Percentiles rank a stretch among this genome's conserved stretches.
phyloP scores from a whole-genome alignment of 2,797 vertebrate species.

The Iguana delicatissima region DNA sequence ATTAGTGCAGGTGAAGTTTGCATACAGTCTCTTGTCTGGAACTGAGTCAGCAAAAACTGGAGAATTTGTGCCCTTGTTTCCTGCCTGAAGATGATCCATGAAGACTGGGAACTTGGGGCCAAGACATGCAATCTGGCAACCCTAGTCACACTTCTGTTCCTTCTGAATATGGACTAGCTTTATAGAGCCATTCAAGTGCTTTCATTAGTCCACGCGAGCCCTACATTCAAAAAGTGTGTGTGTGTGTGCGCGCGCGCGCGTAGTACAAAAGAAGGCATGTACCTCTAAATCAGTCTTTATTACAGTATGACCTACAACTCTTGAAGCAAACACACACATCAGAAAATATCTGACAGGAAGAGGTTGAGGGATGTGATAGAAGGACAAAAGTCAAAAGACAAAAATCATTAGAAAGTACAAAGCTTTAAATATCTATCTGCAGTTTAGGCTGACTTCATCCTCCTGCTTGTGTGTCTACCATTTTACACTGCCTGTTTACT shows the following conservation, averaged over 20 bases:
- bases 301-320: neutral
- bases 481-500: conserved; percentile 54
- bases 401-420: conserved; percentile 5
- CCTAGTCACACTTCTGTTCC: neutral
- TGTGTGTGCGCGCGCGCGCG: too few relatives aligned
- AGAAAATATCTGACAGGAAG: neutral
- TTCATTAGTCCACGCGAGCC: neutral
- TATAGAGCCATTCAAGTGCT: neutral
- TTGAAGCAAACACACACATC: neutral
- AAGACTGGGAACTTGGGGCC: neutral
- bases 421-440: conserved; percentile 2
- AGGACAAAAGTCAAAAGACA: neutral
- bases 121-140: too few relatives aligned
- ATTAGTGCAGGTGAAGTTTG: too few relatives aligned
- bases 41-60: neutral
- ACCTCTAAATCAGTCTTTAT: neutral
- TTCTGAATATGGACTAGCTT: neutral
- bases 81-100: too few relatives aligned
- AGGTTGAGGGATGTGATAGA: neutral
- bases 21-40: too few relatives aligned
- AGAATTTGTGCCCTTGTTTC: too few relatives aligned
- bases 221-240: neutral
- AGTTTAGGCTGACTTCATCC: neutral
- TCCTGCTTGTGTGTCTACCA: conserved; percentile 57
- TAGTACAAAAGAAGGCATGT: neutral